A percentile compares a stretch with the other conserved stretches of the same genome.
Conservation (phyloP, 2,113 vertebrate genomes). For the Morone saxatilis region DNA sequence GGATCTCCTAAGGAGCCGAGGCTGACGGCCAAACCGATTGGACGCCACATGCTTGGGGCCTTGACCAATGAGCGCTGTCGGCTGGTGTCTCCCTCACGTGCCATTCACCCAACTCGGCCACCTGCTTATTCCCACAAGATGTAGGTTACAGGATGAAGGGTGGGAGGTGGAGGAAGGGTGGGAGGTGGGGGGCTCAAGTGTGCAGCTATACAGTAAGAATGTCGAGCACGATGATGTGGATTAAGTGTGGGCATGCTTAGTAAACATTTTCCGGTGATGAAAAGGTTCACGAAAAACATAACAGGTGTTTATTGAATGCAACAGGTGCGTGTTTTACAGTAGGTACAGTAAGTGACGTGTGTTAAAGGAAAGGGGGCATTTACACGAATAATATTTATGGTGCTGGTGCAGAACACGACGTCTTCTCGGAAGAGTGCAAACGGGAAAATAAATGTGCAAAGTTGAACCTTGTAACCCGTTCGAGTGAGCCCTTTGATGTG, state of each 20-base stretch:
- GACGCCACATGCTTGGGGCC: background rate
- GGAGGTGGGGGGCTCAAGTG: background rate
- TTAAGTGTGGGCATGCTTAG: background rate
- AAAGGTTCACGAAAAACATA: background rate
- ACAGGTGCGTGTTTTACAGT: conserved; percentile 7
- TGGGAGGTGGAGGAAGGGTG: background rate
- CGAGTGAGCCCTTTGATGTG: background rate
- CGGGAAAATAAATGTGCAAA: conserved; percentile 40
- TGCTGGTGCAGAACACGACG: background rate
- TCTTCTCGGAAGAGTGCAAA: conserved; percentile 42
- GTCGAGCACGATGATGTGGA: conserved; percentile 1
- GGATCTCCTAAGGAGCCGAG: background rate
- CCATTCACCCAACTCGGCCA: conserved; percentile 7
- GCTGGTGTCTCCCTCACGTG: conserved; percentile 52
- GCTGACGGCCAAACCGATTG: conserved; percentile 33
- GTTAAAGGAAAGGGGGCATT: conserved; percentile 14
- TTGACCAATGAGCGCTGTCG: background rate
- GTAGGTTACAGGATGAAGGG: conserved; percentile 14
- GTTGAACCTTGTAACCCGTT: conserved; percentile 8
- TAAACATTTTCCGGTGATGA: conserved; percentile 1
- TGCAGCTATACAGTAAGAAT: background rate
- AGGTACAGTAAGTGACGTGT: background rate
- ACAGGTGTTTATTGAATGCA: conserved; percentile 20
- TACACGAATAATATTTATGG: conserved; percentile 7
- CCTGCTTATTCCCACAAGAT: conserved; percentile 35